phyloP scores from a whole-genome alignment of 2,113 vertebrate genomes.

The Platichthys flesus region DNA sequence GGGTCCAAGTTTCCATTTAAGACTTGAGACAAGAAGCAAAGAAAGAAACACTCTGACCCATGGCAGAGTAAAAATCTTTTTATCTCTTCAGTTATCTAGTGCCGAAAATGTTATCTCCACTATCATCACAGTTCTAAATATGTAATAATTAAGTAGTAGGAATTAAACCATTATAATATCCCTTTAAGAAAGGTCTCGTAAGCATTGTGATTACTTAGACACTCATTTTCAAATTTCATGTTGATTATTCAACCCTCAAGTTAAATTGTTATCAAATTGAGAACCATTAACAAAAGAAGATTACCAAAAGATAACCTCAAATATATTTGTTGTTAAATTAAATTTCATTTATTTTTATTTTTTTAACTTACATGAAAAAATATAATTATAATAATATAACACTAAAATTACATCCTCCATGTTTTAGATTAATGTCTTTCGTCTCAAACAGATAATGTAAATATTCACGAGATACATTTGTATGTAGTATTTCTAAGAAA shows the following conservation, averaged over 20 bases:
- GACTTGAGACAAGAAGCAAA: not conserved
- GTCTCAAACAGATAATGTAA: constrained; percentile 5
- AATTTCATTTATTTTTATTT: not conserved
- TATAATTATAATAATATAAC: not conserved
- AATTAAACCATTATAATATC: not conserved
- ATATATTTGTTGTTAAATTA: not conserved
- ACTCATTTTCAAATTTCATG: constrained; percentile 4
- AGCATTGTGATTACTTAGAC: constrained; percentile 5
- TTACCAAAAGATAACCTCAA: constrained; percentile 3
- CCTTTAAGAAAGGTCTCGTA: not conserved
- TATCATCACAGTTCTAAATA: not conserved
- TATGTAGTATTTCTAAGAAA: constrained; percentile 36
- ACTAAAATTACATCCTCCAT: not conserved
- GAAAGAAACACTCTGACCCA: not conserved
- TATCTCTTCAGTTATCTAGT: not conserved
- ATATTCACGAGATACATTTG: constrained; percentile 5
- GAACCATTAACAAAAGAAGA: not conserved
- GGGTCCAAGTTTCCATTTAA: not conserved
- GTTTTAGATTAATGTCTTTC: not conserved
- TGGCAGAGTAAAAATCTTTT: constrained; percentile 11
- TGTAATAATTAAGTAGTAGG: not conserved
- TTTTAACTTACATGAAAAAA: constrained; percentile 17
- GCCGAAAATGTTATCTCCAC: not conserved
- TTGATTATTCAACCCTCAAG: constrained; percentile 1
- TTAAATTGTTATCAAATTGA: constrained; percentile 1